These are phyloP conservation scores for Drosophila cyrtoloma DNA, from an alignment of 2,888 invertebrate genomes.

Conservation along the genomic window DNA sequence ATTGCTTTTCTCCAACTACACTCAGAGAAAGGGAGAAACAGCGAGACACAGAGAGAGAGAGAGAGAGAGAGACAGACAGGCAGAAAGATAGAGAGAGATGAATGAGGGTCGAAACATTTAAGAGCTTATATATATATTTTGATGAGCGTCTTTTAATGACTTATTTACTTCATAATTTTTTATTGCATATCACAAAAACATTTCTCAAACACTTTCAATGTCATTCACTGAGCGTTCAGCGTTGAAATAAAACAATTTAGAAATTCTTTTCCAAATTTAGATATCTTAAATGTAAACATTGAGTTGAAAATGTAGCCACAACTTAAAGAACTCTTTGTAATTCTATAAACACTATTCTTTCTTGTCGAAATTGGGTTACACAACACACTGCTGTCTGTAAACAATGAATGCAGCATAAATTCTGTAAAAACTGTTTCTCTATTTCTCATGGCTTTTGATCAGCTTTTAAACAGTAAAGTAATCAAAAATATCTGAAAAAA, in stretches of 20 bases:
- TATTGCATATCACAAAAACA: slow-evolving; percentile 35
- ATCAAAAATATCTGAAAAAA: slow-evolving; percentile 5
- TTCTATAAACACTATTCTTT: slow-evolving; percentile 39
- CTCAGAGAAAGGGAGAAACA: slow-evolving; percentile 1
- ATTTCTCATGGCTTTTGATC: slow-evolving; percentile 1
- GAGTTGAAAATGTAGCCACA: slow-evolving; percentile 27
- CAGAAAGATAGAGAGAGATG: background rate
- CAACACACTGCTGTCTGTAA: slow-evolving; percentile 21
- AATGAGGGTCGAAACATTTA: slow-evolving; percentile 18
- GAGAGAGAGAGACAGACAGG: background rate
- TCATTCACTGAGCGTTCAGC: slow-evolving; percentile 32
- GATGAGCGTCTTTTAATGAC: slow-evolving; percentile 63
- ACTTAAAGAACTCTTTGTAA: slow-evolving; percentile 35
- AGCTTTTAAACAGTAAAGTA: background rate
- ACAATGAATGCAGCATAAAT: slow-evolving; percentile 24
- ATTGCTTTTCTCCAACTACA: slow-evolving; percentile 68
- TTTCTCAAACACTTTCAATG: slow-evolving; percentile 61
- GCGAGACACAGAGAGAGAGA: background rate
- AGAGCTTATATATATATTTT: slow-evolving; percentile 37
- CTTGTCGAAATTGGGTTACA: slow-evolving; percentile 65
- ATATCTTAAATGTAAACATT: slow-evolving; percentile 52
- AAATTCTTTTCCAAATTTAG: slow-evolving; percentile 63
- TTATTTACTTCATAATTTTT: slow-evolving; percentile 65
- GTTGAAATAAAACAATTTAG: slow-evolving; percentile 23
- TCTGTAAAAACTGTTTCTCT: background rate